Evolutionary conservation across 2,113 vertebrate species (phyloP), one percentile per base, ranked within the genome.

Genomic region (Rana temporaria): DNA sequence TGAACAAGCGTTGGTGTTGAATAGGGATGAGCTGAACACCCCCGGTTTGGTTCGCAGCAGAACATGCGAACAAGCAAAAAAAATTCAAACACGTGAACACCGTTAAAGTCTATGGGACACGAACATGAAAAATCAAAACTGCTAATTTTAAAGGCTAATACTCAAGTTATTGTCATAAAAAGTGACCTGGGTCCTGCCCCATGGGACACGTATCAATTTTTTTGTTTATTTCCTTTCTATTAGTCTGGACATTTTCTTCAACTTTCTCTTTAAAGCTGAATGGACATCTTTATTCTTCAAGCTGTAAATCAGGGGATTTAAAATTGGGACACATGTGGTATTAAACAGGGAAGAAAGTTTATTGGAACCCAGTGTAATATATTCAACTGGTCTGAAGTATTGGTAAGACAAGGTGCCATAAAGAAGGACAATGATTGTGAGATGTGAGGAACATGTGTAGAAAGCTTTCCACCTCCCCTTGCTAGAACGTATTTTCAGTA

Each of bases 231-330:
- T 30, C 3, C 26, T 3, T 30, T 30, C 1, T 30, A 30, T 2
- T 55, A 17, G 38, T 6, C 42, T 8, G 7, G 34, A 38, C 7
- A 38, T 38, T 48, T 24, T 24, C 34, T 42, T 71, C 6, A 73
- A 26, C 34, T 14, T 73, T 52, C 85, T 83, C 0, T 16, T 7
- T 53, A 87, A 7, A 15, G 85, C 79, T 1, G 73, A 66, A 30
- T 86, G 86, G 1, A 86, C 83, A 1, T 84, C 87, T 6, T 88
- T 84, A 52, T 86, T 88, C 18, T 81, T 84, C 26, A 88, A 20
- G 34, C 87, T 85, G 52, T 86, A 86, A 69, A 87, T 84, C 14
- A 86, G 67, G 0, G 85, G 85, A 1, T 86, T 88, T 34, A 88
- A n/a, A 75, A 86, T 85, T 63, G 86, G 88, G 14, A 85, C 79